Percentiles rank a stretch among this genome's conserved stretches.
phyloP scores from a whole-genome alignment of 2,888 invertebrate genomes.

The Ischnura elegans region DNA sequence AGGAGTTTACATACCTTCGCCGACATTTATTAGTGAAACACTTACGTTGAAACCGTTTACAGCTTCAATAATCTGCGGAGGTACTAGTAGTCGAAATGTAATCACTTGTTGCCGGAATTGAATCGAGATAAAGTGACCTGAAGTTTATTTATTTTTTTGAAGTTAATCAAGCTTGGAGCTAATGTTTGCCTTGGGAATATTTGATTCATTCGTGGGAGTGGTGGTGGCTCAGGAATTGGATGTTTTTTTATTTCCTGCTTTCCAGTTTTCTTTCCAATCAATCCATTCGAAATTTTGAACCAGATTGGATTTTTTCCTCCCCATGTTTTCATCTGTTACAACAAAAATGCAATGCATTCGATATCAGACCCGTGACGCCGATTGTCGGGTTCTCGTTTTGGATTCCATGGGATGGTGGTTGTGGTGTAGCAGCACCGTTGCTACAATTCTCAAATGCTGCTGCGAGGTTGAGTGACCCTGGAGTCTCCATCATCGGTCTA shows the following conservation, averaged over 20 bases:
- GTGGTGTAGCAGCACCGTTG: background rate
- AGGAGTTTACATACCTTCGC: no score
- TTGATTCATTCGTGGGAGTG: background rate
- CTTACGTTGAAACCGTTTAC: background rate
- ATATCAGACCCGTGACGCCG: background rate
- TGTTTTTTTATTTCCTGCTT: background rate
- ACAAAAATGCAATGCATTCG: constrained; percentile 5
- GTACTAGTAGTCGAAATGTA: background rate
- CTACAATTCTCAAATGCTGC: background rate
- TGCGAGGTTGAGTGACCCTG: no score
- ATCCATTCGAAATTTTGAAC: background rate
- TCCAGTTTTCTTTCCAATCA: background rate
- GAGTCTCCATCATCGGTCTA: no score
- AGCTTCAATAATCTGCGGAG: background rate
- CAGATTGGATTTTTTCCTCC: background rate
- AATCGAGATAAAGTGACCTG: background rate
- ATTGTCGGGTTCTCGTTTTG: background rate
- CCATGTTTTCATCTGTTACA: background rate
- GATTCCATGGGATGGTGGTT: background rate
- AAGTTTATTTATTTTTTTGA: background rate
- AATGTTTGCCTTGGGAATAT: background rate
- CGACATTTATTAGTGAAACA: background rate
- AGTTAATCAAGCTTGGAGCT: background rate
- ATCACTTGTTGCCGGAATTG: background rate
- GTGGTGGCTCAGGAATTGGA: background rate